These are phyloP conservation scores for Trachurus trachurus DNA, from an alignment of 2,797 vertebrate species.

Conservation along the genomic window DNA sequence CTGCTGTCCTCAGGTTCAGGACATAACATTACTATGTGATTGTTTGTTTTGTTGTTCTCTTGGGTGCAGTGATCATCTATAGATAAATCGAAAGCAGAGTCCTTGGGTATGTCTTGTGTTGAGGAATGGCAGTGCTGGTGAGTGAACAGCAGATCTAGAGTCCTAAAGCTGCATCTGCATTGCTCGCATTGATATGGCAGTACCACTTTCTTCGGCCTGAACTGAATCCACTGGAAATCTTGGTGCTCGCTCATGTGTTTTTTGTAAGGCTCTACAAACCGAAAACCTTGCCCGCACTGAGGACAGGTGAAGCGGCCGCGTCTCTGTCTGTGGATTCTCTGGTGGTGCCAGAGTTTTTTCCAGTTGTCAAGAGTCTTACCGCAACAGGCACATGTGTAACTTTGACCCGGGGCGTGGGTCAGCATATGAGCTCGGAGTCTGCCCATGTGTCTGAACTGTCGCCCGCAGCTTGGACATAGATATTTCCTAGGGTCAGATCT, in stretches of 20 bases:
- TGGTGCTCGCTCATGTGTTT: slow-evolving; percentile 85
- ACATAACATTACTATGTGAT: neutral
- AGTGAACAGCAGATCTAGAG: slow-evolving; percentile 81
- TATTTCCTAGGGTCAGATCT: slow-evolving; percentile 86
- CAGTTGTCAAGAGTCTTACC: slow-evolving; percentile 83
- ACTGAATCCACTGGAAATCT: slow-evolving; percentile 76
- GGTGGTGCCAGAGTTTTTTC: slow-evolving; percentile 86
- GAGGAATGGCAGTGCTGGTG: slow-evolving; percentile 85
- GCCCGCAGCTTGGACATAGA: slow-evolving; percentile 84
- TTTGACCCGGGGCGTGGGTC: slow-evolving; percentile 78
- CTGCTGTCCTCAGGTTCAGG: slow-evolving; percentile 16
- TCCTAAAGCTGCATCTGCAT: slow-evolving; percentile 81
- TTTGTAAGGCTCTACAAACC: slow-evolving; percentile 81
- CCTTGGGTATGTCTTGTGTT: slow-evolving; percentile 47
- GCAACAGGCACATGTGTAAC: slow-evolving; percentile 82
- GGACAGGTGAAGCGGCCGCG: slow-evolving; percentile 84
- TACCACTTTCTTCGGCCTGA: slow-evolving; percentile 62
- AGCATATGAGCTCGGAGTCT: slow-evolving; percentile 87
- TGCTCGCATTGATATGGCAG: slow-evolving; percentile 86
- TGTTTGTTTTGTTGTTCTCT: slow-evolving; percentile 13
- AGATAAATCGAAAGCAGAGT: slow-evolving; percentile 52
- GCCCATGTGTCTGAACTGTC: slow-evolving; percentile 85
- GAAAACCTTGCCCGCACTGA: slow-evolving; percentile 82
- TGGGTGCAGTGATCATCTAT: slow-evolving; percentile 41
- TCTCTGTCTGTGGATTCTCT: slow-evolving; percentile 83